Evolutionary conservation across 2,113 vertebrate genomes (phyloP).

Genomic region (Sakesphorus luctuosus): DNA sequence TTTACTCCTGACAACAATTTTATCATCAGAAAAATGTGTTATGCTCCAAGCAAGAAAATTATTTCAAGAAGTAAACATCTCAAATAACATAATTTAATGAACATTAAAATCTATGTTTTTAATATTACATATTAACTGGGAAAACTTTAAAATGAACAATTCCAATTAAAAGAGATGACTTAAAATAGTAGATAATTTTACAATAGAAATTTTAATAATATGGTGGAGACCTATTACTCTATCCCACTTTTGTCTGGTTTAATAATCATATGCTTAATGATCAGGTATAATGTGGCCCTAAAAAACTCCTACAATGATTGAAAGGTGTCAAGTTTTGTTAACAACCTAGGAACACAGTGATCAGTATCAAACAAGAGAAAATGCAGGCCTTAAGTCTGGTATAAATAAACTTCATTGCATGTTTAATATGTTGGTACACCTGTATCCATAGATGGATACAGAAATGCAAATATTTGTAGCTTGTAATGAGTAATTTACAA

Average conservation of each 20-base stretch:
- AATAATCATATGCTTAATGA: neutral
- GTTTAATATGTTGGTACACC: neutral
- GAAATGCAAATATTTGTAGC: neutral
- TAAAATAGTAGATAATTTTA: neutral
- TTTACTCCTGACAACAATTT: neutral
- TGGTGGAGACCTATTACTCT: fast-evolving
- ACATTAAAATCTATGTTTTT: neutral
- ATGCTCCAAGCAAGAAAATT: neutral
- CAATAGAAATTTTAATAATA: neutral
- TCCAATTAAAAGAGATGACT: neutral
- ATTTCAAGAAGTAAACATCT: neutral
- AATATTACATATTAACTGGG: neutral
- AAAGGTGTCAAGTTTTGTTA: neutral
- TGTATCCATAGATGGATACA: neutral
- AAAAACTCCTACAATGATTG: neutral
- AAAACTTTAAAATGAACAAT: neutral
- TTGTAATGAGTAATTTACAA: neutral
- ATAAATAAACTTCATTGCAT: neutral
- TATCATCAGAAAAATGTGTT: neutral
- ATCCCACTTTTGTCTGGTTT: neutral
- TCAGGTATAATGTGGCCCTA: neutral
- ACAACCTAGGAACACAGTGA: neutral
- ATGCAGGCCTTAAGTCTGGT: neutral
- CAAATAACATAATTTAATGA: neutral
- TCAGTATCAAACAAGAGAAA: neutral